These are phyloP conservation scores for Amazona finschi DNA, from an alignment of 2,797 vertebrate genomes.

Conservation along the genomic window DNA sequence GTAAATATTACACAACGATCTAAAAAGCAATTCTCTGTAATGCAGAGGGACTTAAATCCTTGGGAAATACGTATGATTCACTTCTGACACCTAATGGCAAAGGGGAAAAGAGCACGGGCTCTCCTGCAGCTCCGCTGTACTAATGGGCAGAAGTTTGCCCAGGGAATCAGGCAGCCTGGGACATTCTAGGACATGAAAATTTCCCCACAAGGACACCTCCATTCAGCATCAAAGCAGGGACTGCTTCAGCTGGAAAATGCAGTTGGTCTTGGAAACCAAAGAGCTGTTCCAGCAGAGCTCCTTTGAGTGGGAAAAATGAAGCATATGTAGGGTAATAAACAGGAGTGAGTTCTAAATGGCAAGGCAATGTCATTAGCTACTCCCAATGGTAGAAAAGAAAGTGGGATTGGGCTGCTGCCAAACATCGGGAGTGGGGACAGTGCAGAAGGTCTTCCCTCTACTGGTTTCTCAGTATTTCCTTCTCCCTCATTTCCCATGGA, in stretches of 20 bases:
- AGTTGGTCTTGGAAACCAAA: background rate
- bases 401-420: background rate
- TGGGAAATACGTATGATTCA: background rate
- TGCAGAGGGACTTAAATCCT: background rate
- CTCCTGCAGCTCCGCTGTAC: background rate
- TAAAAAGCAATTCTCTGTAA: constrained; percentile 1
- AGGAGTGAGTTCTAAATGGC: background rate
- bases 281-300: background rate
- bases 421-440: background rate
- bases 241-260: background rate
- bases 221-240: background rate
- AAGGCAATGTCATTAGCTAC: background rate
- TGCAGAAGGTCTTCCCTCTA: background rate
- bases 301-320: background rate
- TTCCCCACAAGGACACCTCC: background rate
- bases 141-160: background rate
- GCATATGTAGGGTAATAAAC: background rate
- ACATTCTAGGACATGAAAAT: background rate
- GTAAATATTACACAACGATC: background rate
- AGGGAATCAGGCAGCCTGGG: background rate
- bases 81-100: background rate
- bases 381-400: background rate
- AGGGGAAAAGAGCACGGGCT: background rate
- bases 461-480: background rate
- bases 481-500: background rate